Evolutionary conservation across 1,140 invertebrate genomes (phyloP).

Genomic region (Augochlora pura): DNA sequence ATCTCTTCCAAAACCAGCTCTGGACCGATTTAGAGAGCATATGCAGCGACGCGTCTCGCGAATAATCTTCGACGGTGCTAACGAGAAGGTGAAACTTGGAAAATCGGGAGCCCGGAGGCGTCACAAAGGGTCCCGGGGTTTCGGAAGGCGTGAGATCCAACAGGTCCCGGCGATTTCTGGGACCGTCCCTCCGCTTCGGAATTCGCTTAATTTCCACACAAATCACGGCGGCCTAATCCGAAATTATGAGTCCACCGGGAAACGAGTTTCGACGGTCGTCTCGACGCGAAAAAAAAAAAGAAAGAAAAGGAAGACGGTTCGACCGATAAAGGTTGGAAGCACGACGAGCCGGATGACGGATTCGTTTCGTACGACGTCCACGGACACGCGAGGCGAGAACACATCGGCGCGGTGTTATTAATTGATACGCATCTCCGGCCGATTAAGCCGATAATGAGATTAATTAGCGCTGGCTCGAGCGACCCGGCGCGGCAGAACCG

Average conservation of each 20-base stretch:
- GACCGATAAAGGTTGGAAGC: background rate
- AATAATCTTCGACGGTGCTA: background rate
- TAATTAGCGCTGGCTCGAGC: slow-evolving; percentile 50
- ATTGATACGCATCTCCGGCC: slow-evolving; percentile 62
- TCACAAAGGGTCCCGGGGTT: too few relatives aligned
- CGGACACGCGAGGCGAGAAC: slow-evolving; percentile 25
- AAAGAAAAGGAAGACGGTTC: background rate
- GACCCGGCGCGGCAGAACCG: too few relatives aligned
- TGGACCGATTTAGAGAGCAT: background rate
- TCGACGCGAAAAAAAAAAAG: background rate
- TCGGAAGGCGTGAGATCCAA: background rate
- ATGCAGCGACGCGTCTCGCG: background rate
- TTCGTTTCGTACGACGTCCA: background rate
- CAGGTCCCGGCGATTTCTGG: background rate
- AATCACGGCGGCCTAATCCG: slow-evolving; percentile 5
- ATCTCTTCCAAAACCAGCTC: background rate
- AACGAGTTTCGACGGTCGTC: background rate
- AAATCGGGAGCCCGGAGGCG: background rate
- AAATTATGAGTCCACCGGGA: slow-evolving; percentile 16
- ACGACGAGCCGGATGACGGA: slow-evolving; percentile 5
- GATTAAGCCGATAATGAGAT: slow-evolving; percentile 64
- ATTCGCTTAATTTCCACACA: slow-evolving; percentile 12
- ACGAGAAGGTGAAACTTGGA: background rate
- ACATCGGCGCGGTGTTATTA: slow-evolving; percentile 52
- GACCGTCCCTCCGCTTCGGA: background rate